Conservation (phyloP, 2,797 vertebrate species). For the Loriculus beryllinus region DNA sequence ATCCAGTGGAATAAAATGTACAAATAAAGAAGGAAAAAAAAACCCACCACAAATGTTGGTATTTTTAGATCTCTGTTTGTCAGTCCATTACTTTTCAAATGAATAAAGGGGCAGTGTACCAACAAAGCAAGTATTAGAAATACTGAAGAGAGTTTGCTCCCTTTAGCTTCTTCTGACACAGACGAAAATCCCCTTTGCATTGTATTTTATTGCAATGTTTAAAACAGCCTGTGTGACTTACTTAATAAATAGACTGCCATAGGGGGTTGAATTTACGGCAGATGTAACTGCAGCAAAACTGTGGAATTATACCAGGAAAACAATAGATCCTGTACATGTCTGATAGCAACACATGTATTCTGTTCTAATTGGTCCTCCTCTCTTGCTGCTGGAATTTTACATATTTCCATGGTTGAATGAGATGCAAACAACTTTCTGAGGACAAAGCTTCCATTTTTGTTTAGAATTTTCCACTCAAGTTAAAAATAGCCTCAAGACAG, state of each 20-base stretch:
- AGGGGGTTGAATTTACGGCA: not conserved
- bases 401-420: not conserved
- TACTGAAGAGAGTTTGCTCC: not conserved
- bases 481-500: not conserved
- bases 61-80: not conserved
- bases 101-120: not conserved
- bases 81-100: not conserved
- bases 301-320: not conserved
- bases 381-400: slow-evolving; percentile 7
- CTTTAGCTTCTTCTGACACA: not conserved
- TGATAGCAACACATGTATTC: not conserved
- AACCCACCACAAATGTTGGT: not conserved
- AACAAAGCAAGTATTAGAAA: not conserved
- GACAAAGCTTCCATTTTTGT: slow-evolving; percentile 13
- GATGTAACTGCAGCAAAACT: not conserved
- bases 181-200: not conserved
- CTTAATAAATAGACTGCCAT: not conserved
- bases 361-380: slow-evolving; percentile 22
- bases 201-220: not conserved
- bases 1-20: not conserved
- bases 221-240: not conserved
- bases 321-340: not conserved
- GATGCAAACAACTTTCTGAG: not conserved
- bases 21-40: not conserved
- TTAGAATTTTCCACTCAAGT: slow-evolving; percentile 19